Evolutionary conservation across 1,140 invertebrate species (phyloP), one percentile per base, ranked within the genome.

Genomic region (Araneus ventricosus): DNA sequence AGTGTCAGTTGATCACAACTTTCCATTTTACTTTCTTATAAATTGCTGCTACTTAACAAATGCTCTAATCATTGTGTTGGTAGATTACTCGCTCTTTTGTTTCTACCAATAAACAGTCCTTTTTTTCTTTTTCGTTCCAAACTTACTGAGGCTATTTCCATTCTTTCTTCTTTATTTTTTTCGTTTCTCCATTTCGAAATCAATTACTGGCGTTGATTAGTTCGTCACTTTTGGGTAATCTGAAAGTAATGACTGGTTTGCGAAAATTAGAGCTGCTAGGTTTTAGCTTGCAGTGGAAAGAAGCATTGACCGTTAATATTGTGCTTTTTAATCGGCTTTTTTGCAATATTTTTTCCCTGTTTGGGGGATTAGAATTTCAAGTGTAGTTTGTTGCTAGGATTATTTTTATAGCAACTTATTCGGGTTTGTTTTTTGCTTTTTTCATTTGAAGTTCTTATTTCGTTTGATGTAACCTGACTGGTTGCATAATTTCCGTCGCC

Each of bases 161-260:
- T 79, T 93, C 41, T 30, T 34, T 82, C 6, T 5, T 85, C 20
- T 75, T 37, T 88, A 37, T 84, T 79, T 79, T 91, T 88, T 88
- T 37, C 27, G 59, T 61, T 59, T 45, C 30, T 75, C n/a, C 67
- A 52, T 84, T 61, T 84, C 63, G 80, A 91, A 91, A 91, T 61
- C 75, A 90, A 90, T 90, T 90, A 90, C 52, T 37, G 34, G 89
- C 57, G 89, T 84, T 91, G 89, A 91, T 91, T 91, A 91, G 89
- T 91, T 59, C 79, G 30, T 90, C 79, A 90, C 45, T 59, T 70
- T 80, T 45, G 24, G 89, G 79, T 91, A 82, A 91, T 91, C 79
- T 91, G 52, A 41, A 91, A 84, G 89, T 91, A 91, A 84, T 91
- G 89, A 84, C 75, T 63, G 59, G 41, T 91, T 84, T 84, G 89